These are phyloP conservation scores for Sipha maydis DNA, from an alignment of 2,888 invertebrate species.

Conservation along the genomic window DNA sequence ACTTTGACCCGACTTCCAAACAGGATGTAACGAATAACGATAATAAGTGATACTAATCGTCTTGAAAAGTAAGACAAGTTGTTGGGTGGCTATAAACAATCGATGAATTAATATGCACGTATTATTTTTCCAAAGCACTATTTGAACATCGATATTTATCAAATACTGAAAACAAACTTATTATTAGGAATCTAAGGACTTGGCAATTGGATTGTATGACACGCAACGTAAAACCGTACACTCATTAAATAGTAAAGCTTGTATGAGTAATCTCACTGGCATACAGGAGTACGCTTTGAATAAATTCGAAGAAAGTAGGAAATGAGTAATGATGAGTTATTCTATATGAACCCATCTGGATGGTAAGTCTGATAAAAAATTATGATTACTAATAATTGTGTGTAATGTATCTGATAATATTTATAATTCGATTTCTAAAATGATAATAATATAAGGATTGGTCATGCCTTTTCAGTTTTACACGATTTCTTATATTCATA, in stretches of 20 bases:
- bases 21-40: constrained; percentile 24
- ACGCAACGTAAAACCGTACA: background rate
- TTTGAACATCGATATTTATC: background rate
- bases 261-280: background rate
- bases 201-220: background rate
- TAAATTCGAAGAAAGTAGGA: background rate
- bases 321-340: background rate
- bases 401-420: too few species aligned
- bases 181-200: background rate
- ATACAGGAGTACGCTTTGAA: background rate
- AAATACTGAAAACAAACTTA: background rate
- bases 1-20: background rate
- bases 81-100: background rate
- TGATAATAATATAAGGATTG: too few species aligned
- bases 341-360: background rate
- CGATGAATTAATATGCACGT: background rate
- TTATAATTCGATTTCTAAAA: too few species aligned
- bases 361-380: background rate
- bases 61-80: background rate
- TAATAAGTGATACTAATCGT: background rate
- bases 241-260: background rate
- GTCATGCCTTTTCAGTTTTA: too few species aligned
- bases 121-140: background rate
- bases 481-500: too few species aligned
- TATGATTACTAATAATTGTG: too few species aligned